Evolutionary conservation across 2,113 vertebrate genomes (phyloP), one percentile per base, ranked within the genome.

Genomic region (Ctenodactylus gundi): DNA sequence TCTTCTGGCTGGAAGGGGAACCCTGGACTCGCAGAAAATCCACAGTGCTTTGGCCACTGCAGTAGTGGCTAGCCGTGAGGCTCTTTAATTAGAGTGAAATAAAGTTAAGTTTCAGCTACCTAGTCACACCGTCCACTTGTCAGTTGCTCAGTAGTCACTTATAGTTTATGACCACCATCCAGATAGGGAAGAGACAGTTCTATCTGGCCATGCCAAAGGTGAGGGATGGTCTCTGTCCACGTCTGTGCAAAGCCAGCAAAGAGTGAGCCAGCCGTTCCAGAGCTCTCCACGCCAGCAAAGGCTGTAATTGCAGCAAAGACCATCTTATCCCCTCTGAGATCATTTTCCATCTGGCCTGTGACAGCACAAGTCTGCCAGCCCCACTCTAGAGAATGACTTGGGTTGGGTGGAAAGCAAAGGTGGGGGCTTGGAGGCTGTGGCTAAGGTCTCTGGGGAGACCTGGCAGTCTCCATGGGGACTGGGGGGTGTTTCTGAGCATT

Each of bases 31-130:
- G 36, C 55, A 51, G 80, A 46, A 12, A 46, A 23, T 4, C 57
- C 34, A 53, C 13, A 18, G 27, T 25, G 27, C 53, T 2, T 27
- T 51, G 25, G 15, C 36, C 6, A 18, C 23, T 36, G 1, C 23
- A 39, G 65, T 11, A 21, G 4, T 10, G 7, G 7, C 73, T 31
- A 25, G 21, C 68, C 23, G 9, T 0, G 0, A 34, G 44, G 34
- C 78, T 60, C 4, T 31, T 75, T 70, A 67, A 60, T 65, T 55
- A 51, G 51, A 34, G 34, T 8, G 5, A 65, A n/a, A 25, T 49
- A 1, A 34, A 82, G 25, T 20, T 41, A 34, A 46, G 23, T 3
- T 23, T 31, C 4, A 29, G 13, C 17, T 72, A 27, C 46, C 34
- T 0, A 1, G 4, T 44, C 13, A 18, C 21, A 46, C 31, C 11